Evolutionary conservation across 2,888 invertebrate genomes (phyloP), one percentile per base, ranked within the genome.

Genomic region (Hyalella azteca): DNA sequence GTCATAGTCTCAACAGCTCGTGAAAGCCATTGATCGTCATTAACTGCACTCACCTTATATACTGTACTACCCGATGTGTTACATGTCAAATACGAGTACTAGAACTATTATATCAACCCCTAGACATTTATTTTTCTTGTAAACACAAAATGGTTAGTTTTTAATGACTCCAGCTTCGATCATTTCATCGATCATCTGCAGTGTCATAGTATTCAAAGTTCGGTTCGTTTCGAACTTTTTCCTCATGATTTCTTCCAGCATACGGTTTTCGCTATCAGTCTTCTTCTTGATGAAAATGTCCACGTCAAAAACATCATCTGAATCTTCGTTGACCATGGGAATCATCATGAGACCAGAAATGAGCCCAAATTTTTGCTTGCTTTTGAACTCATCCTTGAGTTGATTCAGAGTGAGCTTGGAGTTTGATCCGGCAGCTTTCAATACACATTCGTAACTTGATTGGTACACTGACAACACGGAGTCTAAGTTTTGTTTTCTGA

Each of bases 341-440:
- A 66, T 60, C 36, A 79, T 40, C 9, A 79, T 49, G 66, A 81
- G 73, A 39, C 66, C 76, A 3, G 36, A 22, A 7, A 81, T 29
- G 15, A 73, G 60, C 0, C 81, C 81, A 19, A 73, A 77, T 3
- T 13, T 15, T 32, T 66, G 22, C 9, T 89, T 88, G 15, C 90
- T n/a, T 49, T 32, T 59, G 79, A 54, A 79, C 19, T 66, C 66
- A 7, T 32, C 19, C 39, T 66, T 36, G 4, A 66, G 66, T 13
- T 66, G 13, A n/a, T 11, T 1, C 2, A 36, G 29, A 0, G 36
- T 66, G 66, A 66, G 36, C 29, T 36, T 66, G 11, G 19, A 3
- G 11, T 32, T 29, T 11, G 0, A 2, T 4, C 66, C 66, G 13
- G 66, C 66, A 36, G 66, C 32, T 11, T 3, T 7, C 36, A 39